Conservation (phyloP, 2,797 vertebrate species). For the Crenuchus spilurus region DNA sequence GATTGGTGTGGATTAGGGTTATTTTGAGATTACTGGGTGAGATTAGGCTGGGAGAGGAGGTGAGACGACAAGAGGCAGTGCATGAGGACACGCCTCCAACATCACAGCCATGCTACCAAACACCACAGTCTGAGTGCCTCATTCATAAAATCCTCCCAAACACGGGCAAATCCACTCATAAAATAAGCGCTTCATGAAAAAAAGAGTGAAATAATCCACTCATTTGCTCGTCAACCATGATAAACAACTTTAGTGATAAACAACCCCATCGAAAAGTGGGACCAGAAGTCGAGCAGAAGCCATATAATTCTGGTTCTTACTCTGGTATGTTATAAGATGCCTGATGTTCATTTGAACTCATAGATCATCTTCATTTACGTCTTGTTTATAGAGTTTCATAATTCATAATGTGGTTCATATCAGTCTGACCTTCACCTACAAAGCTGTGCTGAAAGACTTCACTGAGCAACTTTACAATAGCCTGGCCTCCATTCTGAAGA, state of each 20-base stretch:
- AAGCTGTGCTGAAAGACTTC: no score
- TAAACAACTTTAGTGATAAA: not conserved
- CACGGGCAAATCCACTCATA: not conserved
- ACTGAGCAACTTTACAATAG: not conserved
- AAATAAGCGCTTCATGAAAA: conserved; percentile 4
- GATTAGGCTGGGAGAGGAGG: conserved; percentile 72
- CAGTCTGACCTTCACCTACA: no score
- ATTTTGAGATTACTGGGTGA: conserved; percentile 73
- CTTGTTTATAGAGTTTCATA: no score
- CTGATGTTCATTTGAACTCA: no score
- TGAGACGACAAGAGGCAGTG: conserved; percentile 45
- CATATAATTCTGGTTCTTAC: not conserved
- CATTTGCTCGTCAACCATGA: not conserved
- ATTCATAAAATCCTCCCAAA: not conserved
- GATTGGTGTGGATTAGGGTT: conserved; percentile 66
- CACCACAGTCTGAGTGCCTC: conserved; percentile 10
- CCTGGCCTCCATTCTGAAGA: not conserved
- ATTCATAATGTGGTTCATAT: no score
- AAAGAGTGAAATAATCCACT: not conserved
- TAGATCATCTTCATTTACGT: no score
- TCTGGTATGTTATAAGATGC: not conserved
- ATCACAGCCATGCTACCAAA: not conserved
- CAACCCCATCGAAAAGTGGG: no score
- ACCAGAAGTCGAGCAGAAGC: no score
- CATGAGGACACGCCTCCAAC: conserved; percentile 5